These are phyloP conservation scores for Heliconius ethilla DNA, from an alignment of 2,888 invertebrate species.

Conservation along the genomic window DNA sequence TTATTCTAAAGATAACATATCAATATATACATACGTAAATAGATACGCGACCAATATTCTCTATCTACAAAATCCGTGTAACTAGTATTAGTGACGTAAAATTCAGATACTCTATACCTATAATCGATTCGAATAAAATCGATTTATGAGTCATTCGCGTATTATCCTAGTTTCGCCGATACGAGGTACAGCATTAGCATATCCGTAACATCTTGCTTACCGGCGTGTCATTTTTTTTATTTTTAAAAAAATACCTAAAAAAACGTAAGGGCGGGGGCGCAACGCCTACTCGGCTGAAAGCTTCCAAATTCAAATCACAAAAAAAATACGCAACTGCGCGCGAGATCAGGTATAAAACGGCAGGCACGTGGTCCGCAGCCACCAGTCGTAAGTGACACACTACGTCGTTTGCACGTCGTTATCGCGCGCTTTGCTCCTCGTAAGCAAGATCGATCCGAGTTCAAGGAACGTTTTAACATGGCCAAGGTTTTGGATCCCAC, in stretches of 20 bases:
- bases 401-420: constrained; percentile 63
- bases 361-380: constrained; percentile 70
- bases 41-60: neutral
- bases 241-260: constrained; percentile 52
- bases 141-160: constrained; percentile 21
- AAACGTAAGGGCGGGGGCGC: constrained; percentile 71
- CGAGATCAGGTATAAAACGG: constrained; percentile 72
- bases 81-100: neutral
- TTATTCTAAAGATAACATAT: neutral
- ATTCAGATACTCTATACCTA: neutral
- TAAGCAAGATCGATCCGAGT: constrained; percentile 77
- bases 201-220: constrained; percentile 39
- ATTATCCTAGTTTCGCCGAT: constrained; percentile 19
- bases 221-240: constrained; percentile 58
- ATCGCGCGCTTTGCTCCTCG: constrained; percentile 60
- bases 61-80: neutral
- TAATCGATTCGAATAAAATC: constrained; percentile 5
- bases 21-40: neutral
- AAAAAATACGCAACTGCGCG: constrained; percentile 75
- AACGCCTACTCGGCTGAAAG: constrained; percentile 77
- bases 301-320: constrained; percentile 79
- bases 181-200: constrained; percentile 22
- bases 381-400: constrained; percentile 68
- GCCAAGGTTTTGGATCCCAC: constrained; percentile 78
- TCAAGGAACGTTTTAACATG: constrained; percentile 64